phyloP scores from a whole-genome alignment of 2,888 invertebrate species.

The Caenorhabditis sp. region DNA sequence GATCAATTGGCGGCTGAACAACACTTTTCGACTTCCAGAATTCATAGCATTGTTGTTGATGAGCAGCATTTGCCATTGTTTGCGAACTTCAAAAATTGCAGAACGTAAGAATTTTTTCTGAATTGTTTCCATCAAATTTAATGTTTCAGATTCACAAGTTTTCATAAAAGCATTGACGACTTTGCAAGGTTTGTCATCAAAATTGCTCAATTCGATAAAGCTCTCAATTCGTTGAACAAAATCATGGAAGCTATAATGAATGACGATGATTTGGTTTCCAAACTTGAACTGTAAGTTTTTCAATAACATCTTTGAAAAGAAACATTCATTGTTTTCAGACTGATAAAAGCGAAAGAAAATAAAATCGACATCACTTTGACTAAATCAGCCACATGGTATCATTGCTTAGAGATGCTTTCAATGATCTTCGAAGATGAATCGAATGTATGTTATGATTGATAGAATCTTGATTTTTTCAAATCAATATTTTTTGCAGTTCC shows the following conservation, averaged over 20 bases:
- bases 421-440: neutral
- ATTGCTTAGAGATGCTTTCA: neutral
- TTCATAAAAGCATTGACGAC: neutral
- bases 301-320: neutral
- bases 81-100: neutral
- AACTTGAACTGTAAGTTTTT: slow-evolving; percentile 3
- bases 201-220: neutral
- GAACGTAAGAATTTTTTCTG: neutral
- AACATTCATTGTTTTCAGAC: neutral
- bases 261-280: neutral
- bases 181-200: neutral
- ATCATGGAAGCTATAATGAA: neutral
- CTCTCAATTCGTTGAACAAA: neutral
- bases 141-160: neutral
- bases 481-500: neutral
- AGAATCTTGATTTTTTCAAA: neutral
- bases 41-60: neutral
- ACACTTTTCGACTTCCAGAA: neutral
- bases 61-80: neutral
- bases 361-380: neutral
- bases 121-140: neutral
- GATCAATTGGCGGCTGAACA: neutral
- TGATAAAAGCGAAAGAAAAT: neutral
- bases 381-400: neutral
- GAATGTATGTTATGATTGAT: neutral